A percentile compares a stretch with the other conserved stretches of the same genome.
phyloP scores from a whole-genome alignment of 2,797 vertebrate genomes.

The Martes flavigula region DNA sequence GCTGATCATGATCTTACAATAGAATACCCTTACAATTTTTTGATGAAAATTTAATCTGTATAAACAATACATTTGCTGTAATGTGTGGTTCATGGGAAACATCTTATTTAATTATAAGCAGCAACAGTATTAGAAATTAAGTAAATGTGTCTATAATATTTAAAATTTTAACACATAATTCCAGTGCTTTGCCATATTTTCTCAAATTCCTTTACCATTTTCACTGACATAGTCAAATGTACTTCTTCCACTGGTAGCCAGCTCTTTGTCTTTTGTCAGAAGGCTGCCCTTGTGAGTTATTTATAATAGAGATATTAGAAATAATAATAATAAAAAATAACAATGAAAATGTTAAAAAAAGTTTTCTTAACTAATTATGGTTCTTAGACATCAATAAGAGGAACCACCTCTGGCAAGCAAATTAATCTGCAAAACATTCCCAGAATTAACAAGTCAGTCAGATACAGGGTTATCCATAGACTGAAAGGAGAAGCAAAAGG shows the following conservation, averaged over 20 bases:
- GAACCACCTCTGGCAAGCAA: not conserved
- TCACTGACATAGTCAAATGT: not conserved
- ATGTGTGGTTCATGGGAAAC: rapidly evolving
- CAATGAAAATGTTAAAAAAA: not conserved
- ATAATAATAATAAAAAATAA: not conserved
- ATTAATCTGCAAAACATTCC: not conserved
- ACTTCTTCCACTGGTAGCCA: not conserved
- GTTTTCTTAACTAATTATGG: not conserved
- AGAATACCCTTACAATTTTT: not conserved
- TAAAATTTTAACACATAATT: not conserved
- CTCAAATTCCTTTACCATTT: not conserved
- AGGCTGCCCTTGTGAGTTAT: not conserved
- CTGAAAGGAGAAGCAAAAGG: not conserved
- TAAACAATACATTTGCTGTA: not conserved
- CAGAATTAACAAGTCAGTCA: not conserved
- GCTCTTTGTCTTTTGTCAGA: not conserved
- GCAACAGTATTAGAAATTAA: not conserved
- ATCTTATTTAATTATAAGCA: not conserved
- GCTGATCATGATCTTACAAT: not conserved
- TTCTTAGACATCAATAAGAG: not conserved
- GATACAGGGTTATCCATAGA: not conserved
- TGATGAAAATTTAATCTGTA: not conserved
- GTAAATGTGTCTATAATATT: not conserved
- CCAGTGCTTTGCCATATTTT: not conserved
- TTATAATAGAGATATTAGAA: not conserved